These are phyloP conservation scores for Nymphicus hollandicus DNA, from an alignment of 2,113 vertebrate genomes.

Conservation along the genomic window DNA sequence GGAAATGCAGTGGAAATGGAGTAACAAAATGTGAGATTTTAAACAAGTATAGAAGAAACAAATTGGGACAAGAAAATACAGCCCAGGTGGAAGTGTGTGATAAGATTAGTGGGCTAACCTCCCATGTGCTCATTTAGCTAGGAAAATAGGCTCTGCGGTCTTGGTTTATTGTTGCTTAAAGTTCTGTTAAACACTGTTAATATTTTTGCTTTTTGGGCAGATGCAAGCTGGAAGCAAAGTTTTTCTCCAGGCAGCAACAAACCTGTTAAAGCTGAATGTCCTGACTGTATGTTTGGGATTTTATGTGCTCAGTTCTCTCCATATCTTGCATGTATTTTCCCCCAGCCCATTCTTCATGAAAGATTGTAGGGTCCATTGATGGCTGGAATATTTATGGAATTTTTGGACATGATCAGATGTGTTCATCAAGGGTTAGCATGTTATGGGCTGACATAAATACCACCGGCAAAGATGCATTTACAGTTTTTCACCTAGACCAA, in stretches of 20 bases:
- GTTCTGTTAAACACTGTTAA: neutral
- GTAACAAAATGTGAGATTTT: neutral
- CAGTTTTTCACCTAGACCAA: neutral
- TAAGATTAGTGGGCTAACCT: slow-evolving; percentile 1
- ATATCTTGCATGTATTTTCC: neutral
- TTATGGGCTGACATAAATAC: neutral
- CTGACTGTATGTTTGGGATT: neutral
- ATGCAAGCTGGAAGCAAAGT: neutral
- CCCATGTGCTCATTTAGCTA: neutral
- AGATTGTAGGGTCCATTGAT: neutral
- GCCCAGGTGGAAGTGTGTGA: neutral
- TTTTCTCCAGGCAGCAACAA: neutral
- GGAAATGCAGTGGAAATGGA: neutral
- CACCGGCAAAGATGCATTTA: neutral
- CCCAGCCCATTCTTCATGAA: neutral
- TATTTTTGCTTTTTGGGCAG: neutral
- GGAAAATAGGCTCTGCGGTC: neutral
- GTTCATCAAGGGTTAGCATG: neutral
- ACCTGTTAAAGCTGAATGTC: neutral
- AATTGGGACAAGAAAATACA: neutral
- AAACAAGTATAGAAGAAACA: neutral
- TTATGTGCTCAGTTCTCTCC: neutral
- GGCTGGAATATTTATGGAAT: neutral
- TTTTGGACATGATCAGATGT: neutral
- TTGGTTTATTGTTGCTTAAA: neutral